Percentiles rank a stretch among this genome's conserved stretches.
Evolutionary conservation across 2,113 vertebrate species (phyloP).

Genomic region (Phalacrocorax aristotelis): DNA sequence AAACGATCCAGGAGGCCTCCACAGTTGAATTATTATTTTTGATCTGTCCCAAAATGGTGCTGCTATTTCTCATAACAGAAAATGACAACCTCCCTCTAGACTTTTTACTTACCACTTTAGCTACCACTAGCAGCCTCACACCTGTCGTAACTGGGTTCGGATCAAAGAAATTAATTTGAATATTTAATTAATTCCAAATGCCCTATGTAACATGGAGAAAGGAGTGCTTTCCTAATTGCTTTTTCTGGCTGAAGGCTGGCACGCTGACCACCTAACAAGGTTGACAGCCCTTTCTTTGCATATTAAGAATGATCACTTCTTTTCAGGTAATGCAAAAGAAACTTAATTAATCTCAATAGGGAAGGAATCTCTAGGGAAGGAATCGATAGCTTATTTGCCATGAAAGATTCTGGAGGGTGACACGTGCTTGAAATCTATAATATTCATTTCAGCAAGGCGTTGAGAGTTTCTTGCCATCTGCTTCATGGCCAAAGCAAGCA

Average conservation of each 20-base stretch:
- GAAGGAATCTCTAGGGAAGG: not conserved
- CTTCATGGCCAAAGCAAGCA: not conserved
- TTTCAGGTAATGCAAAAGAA: conserved; percentile 21
- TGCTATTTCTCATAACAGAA: conserved; percentile 65
- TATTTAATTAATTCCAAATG: conserved; percentile 73
- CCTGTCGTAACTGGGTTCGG: conserved; percentile 65
- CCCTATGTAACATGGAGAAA: not conserved
- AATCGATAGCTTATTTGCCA: not conserved
- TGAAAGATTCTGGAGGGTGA: not conserved
- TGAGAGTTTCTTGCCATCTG: not conserved
- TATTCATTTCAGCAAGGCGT: not conserved
- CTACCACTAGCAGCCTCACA: conserved; percentile 53
- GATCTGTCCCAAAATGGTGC: conserved; percentile 46
- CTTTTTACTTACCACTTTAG: conserved; percentile 22
- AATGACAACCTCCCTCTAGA: conserved; percentile 36
- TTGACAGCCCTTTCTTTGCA: not conserved
- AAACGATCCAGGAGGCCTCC: conserved; percentile 52
- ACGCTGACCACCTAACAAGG: not conserved
- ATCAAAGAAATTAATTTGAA: conserved; percentile 72
- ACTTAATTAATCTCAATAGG: not conserved
- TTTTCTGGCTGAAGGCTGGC: not conserved
- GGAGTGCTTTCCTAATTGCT: conserved; percentile 27
- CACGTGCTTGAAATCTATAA: not conserved
- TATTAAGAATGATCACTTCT: not conserved
- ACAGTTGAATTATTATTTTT: conserved; percentile 51